Evolutionary conservation across 2,888 invertebrate species (phyloP).

Genomic region (Drosophila emarginata): DNA sequence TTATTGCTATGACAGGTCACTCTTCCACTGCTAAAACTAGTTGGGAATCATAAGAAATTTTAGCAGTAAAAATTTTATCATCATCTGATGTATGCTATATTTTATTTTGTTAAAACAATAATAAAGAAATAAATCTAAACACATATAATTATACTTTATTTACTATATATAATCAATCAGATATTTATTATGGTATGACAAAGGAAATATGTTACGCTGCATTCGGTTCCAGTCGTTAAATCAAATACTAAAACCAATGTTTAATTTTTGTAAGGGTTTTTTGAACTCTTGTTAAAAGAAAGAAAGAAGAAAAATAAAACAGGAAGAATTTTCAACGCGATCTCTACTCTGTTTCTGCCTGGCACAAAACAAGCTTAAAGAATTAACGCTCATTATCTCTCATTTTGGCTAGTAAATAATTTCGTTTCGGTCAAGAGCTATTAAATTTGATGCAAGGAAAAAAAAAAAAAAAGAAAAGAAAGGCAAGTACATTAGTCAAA

Average conservation of each 20-base stretch:
- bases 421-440: slow-evolving; percentile 61
- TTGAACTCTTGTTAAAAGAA: not conserved
- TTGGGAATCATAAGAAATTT: too few relatives aligned
- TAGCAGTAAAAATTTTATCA: too few relatives aligned
- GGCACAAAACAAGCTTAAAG: slow-evolving; percentile 29
- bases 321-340: too few relatives aligned
- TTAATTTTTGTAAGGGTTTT: not conserved
- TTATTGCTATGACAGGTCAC: too few relatives aligned
- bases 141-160: too few relatives aligned
- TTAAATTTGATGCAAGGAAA: slow-evolving; percentile 51
- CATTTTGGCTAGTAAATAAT: slow-evolving; percentile 66
- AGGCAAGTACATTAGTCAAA: slow-evolving; percentile 31
- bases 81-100: too few relatives aligned
- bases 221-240: not conserved
- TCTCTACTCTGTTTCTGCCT: not conserved
- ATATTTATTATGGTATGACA: not conserved
- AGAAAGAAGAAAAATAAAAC: too few relatives aligned
- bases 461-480: slow-evolving; percentile 16
- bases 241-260: not conserved
- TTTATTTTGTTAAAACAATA: too few relatives aligned
- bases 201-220: not conserved
- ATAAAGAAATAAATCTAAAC: too few relatives aligned
- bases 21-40: too few relatives aligned
- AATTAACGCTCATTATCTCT: slow-evolving; percentile 68
- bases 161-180: not conserved